phyloP scores from a whole-genome alignment of 1,140 invertebrate species.

The Propsilocerus akamusi region DNA sequence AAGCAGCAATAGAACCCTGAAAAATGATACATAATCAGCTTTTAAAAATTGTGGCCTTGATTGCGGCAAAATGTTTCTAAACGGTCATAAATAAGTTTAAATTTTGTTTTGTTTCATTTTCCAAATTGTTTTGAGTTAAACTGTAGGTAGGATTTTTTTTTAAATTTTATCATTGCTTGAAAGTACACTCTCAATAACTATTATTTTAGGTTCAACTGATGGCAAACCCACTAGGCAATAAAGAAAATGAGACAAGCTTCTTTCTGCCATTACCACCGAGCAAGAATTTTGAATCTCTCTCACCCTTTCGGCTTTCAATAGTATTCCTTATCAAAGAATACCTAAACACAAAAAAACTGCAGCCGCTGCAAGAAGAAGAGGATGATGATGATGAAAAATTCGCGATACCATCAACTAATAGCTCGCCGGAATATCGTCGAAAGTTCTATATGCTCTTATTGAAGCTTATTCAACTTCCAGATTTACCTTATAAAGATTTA shows the following conservation, averaged over 20 bases:
- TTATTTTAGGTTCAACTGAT: not conserved
- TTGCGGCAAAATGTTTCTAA: no score
- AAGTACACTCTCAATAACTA: no score
- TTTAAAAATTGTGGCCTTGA: no score
- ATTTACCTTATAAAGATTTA: conserved; percentile 38
- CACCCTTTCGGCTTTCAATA: conserved; percentile 19
- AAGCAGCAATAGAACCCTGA: conserved; percentile 30
- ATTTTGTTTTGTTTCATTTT: no score
- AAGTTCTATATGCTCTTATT: conserved; percentile 40
- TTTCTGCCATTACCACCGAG: conserved; percentile 6
- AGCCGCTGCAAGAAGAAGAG: not conserved
- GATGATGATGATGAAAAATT: conserved; percentile 12
- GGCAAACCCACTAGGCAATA: not conserved
- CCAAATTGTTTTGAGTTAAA: no score
- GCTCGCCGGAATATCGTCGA: conserved; percentile 18
- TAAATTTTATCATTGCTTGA: no score
- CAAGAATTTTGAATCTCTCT: conserved; percentile 16
- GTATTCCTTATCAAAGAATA: conserved; percentile 21
- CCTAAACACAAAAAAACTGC: conserved; percentile 13
- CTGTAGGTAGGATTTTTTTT: no score
- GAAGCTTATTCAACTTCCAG: conserved; percentile 44
- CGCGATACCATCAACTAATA: conserved; percentile 7
- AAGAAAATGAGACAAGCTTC: not conserved
- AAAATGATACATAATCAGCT: not conserved
- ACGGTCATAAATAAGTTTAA: not conserved